Evolutionary conservation across 2,888 invertebrate species (phyloP), one percentile per base, ranked within the genome.

Genomic region (Choristoneura rosaceana): DNA sequence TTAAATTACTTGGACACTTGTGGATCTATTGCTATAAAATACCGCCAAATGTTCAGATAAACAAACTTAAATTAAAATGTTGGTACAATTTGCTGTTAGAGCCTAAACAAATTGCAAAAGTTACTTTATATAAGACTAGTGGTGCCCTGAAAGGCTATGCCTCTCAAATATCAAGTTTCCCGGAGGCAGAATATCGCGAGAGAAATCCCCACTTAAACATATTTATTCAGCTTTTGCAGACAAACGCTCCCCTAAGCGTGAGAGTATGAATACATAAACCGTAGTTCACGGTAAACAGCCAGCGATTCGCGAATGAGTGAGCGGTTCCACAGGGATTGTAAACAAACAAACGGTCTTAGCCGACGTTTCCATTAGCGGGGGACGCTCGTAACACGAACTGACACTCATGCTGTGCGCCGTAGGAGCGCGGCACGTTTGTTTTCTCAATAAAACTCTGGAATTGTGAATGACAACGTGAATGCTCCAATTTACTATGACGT

Each of bases 401-500:
- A 41, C 73, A 43, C 43, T 43, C 15, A 47, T 47, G 12, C 9
- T 43, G 43, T 43, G 4, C 12, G 47, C 47, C 47, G 43, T 15
- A 45, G 9, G 66, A 17, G 25, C 61, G 59, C 38, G 34, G 17
- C 50, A 25, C 45, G 59, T 70, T 66, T 66, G 60, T 71, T 71
- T 68, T 69, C 68, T 68, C 58, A 69, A 65, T 73, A 73, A 73
- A 68, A 73, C 63, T 63, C 63, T 4, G 38, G 63, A 68, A 69
- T 73, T 73, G 64, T 73, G 73, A 69, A 59, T 73, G 73, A 68
- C 73, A 73, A 73, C 64, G 41, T 73, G 67, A 68, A 71, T 63
- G 63, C 33, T 34, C 66, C 66, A 71, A 71, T 71, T 71, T 71
- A 47, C 43, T 52, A 50, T 43, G 65, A 52, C 61, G 61, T 50